Evolutionary conservation across 2,797 vertebrate genomes (phyloP), one percentile per base, ranked within the genome.

Genomic region (Heliangelus exortis): DNA sequence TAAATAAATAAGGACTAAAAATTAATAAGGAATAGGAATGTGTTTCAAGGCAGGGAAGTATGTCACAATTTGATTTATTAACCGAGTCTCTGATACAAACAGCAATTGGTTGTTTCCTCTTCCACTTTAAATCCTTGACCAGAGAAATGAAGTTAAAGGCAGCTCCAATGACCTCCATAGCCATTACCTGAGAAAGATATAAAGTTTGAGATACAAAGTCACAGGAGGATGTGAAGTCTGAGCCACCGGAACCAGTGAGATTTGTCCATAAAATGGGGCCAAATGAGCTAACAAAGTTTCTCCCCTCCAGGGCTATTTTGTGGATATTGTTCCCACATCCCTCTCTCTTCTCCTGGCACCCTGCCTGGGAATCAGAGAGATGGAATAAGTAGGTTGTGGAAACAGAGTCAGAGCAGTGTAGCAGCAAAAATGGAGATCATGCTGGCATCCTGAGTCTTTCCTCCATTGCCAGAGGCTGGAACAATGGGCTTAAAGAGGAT

Each of bases 401-500:
- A 77, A 22, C 12, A 45, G 43, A 75, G 39, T 33, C 54, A 57
- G 53, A 82, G 57, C n/a, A 72, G 10, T 33, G 4, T 21, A 29
- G 22, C 12, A 54, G 55, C 1, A 12, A 61, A 47, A 65, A 33
- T 23, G 20, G 41, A 68, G 34, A 54, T 2, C 2, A 80, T 1
- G 2, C 21, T 89, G 69, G 29, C 25, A 66, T 21, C 25, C 39
- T 0, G 0, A 41, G 11, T 0, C 0, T 59, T 84, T 55, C 33
- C 26, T 67, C 39, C n/a, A 15, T 7, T 81, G 68, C 72, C 61
- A 81, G 47, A 15, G 33, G n/a, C 0, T 72, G 57, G 43, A 66
- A 53, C 11, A 73, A 55, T 3, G 3, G 12, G 17, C 34, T 82
- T 76, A 25, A 39, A 68, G 88, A 61, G 23, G 63, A 55, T 73